Conservation (phyloP, 2,888 invertebrate species). For the Mylabris sibirica region DNA sequence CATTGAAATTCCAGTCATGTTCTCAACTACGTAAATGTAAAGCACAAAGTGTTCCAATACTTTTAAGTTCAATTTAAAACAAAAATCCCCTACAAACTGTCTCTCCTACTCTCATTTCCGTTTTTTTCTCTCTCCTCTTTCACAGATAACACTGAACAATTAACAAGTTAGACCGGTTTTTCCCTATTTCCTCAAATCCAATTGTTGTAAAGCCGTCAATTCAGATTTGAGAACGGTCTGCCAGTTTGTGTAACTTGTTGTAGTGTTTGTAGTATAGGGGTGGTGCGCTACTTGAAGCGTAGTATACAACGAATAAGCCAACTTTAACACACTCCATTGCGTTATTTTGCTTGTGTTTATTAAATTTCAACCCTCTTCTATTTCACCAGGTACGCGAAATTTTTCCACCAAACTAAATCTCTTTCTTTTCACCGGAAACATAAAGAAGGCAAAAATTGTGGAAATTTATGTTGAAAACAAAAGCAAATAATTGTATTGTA, state of each 20-base stretch:
- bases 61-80: background rate
- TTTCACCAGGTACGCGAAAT: background rate
- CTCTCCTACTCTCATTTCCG: background rate
- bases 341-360: conserved; percentile 46
- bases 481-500: background rate
- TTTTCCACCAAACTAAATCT: background rate
- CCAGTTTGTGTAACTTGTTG: background rate
- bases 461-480: background rate
- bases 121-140: background rate
- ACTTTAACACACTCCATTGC: conserved; percentile 46
- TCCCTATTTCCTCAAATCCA: background rate
- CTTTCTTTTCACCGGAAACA: background rate
- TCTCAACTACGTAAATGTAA: background rate
- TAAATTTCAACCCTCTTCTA: conserved; percentile 38
- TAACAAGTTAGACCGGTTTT: background rate
- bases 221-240: background rate
- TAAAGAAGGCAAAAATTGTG: background rate
- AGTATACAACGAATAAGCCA: conserved; percentile 36
- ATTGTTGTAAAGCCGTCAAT: background rate
- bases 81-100: background rate
- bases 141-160: background rate
- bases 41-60: background rate
- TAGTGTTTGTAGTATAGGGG: background rate
- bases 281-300: conserved; percentile 20
- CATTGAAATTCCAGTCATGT: conserved; percentile 27